Conservation (phyloP, 1,140 invertebrate genomes). For the Gerris buenoi region DNA sequence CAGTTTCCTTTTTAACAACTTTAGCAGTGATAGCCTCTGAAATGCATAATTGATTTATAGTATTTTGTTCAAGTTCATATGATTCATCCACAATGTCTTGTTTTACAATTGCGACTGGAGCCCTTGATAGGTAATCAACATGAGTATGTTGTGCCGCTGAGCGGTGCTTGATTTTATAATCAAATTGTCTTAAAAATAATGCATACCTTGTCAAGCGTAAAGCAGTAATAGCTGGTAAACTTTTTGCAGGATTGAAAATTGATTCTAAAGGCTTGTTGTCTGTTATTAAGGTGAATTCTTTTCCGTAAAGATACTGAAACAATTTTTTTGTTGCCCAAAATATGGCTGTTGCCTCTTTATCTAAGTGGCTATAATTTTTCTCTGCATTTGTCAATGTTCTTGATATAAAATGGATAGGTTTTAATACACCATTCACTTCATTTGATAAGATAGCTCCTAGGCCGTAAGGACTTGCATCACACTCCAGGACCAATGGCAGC, state of each 20-base stretch:
- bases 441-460: constrained; percentile 25
- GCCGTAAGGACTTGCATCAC: neutral
- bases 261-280: constrained; percentile 25
- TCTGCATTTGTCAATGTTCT: constrained; percentile 29
- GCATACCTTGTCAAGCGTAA: constrained; percentile 27
- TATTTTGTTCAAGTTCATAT: neutral
- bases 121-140: too few relatives aligned
- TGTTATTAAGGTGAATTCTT: constrained; percentile 33
- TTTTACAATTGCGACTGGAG: constrained; percentile 25
- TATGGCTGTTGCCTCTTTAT: constrained; percentile 34
- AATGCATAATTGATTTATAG: neutral
- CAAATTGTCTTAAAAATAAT: constrained; percentile 26
- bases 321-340: neutral
- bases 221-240: constrained; percentile 23
- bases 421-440: constrained; percentile 16
- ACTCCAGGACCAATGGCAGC: neutral
- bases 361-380: constrained; percentile 32
- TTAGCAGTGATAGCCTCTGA: neutral
- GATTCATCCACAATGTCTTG: neutral
- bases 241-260: constrained; percentile 20
- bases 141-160: constrained; percentile 19
- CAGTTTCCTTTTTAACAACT: too few relatives aligned
- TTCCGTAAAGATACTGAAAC: constrained; percentile 21
- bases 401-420: constrained; percentile 31
- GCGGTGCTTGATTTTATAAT: constrained; percentile 27